These are phyloP conservation scores for Notocelia uddmanniana DNA, from an alignment of 2,888 invertebrate species.

Conservation along the genomic window DNA sequence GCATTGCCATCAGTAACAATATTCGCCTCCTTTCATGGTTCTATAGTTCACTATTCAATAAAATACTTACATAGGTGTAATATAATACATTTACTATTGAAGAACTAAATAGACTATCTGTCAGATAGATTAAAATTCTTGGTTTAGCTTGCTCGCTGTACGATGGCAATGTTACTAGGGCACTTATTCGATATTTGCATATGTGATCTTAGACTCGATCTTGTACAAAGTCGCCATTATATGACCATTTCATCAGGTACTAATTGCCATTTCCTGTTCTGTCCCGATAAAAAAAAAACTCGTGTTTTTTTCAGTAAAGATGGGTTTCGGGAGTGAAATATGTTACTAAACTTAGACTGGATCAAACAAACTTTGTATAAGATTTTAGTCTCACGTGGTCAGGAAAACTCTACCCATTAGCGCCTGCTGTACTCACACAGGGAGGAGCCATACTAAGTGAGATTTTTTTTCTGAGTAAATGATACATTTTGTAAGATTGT, in stretches of 20 bases:
- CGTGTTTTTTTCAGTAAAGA: too few relatives aligned
- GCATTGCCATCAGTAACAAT: constrained; percentile 24
- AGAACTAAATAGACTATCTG: background rate
- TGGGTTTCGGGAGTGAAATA: too few relatives aligned
- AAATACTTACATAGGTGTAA: background rate
- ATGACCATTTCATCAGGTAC: background rate
- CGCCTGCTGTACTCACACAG: too few relatives aligned
- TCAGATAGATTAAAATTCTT: background rate
- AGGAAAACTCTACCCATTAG: too few relatives aligned
- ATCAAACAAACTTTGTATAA: too few relatives aligned
- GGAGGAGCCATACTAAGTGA: too few relatives aligned
- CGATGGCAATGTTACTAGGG: constrained; percentile 18
- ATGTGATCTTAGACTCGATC: background rate
- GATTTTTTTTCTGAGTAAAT: too few relatives aligned
- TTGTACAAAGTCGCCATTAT: background rate
- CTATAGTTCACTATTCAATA: background rate
- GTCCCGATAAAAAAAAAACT: too few relatives aligned
- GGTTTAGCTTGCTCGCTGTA: background rate
- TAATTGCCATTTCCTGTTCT: too few relatives aligned
- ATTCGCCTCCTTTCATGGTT: background rate
- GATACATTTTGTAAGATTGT: too few relatives aligned
- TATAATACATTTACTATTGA: background rate
- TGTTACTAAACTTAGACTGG: too few relatives aligned
- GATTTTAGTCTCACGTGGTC: too few relatives aligned
- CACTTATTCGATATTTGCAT: constrained; percentile 4